Base-by-base conservation (phyloP, 2,113 vertebrate genomes). In the Cheirogaleus medius region DNA sequence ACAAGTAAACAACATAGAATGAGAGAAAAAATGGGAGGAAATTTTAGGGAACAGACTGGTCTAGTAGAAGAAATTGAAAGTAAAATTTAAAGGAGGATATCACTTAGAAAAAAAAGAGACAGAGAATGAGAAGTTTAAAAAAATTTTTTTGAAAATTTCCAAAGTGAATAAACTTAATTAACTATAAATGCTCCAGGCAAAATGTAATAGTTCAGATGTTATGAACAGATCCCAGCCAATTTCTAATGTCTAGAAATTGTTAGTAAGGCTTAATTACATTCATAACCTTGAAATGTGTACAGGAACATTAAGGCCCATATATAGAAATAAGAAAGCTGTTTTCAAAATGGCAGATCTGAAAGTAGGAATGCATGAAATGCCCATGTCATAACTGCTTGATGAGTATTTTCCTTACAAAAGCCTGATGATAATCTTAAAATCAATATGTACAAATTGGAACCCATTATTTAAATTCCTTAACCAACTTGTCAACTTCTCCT, bases 151-250 rank as follows among this genome's bases (percentile, higher is more conserved):
- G 32, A 52, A 87, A 58, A 83, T 69, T 89, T 89, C 73, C 7
- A 82, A 32, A 94, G 73, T 82, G 52, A 69, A 78, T 83, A 25
- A 97, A 95, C 56, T 73, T 92, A 90, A 90, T 82, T 68, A 92
- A 52, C 68, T 89, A 64, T 73, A 82, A 96, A 66, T 81, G 47
- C 44, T 91, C 12, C 10, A 21, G 66, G 60, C 64, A 83, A 85
- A 95, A 52, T 66, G 1, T 49, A 89, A 39, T 90, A 39, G 89
- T 82, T 94, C 58, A 71, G 52, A 87, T 88, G 18, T 87, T 81
- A 80, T 77, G 32, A 93, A 42, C 69, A 95, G 54, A 68, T 63
- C 60, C 66, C 8, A 49, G 52, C 11, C 73, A 54, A 29, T 68
- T 88, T 54, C 21, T 52, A 60, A 13, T 12, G 1, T 37, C 34